phyloP scores from a whole-genome alignment of 2,113 vertebrate species.

The Chaetodon trifascialis region DNA sequence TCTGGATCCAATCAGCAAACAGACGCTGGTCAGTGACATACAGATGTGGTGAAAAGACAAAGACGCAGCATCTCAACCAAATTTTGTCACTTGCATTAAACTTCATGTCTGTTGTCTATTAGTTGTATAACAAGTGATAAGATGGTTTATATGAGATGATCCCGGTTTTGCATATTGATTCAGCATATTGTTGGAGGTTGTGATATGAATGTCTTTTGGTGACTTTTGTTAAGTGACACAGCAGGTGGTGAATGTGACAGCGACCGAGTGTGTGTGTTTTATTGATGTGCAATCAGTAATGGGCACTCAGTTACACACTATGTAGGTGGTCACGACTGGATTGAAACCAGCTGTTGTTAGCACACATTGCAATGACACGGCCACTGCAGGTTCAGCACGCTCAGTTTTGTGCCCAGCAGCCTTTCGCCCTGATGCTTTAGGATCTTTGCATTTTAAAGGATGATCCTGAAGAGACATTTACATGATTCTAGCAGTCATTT shows the following conservation, averaged over 20 bases:
- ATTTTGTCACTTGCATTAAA: not conserved
- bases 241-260: slow-evolving; percentile 48
- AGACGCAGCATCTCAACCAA: not conserved
- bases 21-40: not conserved
- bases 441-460: not conserved
- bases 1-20: not conserved
- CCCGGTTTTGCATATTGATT: not conserved
- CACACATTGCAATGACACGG: not conserved
- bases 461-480: not conserved
- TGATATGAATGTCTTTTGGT: not conserved
- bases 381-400: not conserved
- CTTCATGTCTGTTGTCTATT: not conserved
- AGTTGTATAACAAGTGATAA: not conserved
- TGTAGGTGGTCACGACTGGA: slow-evolving; percentile 54
- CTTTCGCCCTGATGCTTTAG: not conserved
- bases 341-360: slow-evolving; percentile 60
- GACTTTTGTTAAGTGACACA: slow-evolving; percentile 2
- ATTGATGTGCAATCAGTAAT: slow-evolving; percentile 17
- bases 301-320: slow-evolving; percentile 8
- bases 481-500: not conserved
- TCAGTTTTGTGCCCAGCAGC: not conserved
- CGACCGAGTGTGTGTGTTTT: slow-evolving; percentile 20
- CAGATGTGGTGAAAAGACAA: not conserved
- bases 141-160: not conserved
- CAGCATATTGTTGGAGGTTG: not conserved